Evolutionary conservation across 1,140 invertebrate genomes (phyloP), one percentile per base, ranked within the genome.

Genomic region (Orius laevigatus): DNA sequence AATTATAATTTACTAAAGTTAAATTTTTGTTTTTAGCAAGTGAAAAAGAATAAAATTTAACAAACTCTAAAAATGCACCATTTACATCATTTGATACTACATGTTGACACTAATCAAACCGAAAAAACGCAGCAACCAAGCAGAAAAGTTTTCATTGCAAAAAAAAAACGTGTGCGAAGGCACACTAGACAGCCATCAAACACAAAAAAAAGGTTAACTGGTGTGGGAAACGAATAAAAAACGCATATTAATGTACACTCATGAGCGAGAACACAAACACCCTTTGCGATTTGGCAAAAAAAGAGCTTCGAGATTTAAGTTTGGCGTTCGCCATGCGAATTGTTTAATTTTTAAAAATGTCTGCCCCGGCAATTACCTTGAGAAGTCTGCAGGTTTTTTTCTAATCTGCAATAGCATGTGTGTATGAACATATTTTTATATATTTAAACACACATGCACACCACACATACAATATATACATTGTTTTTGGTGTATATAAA

Each of bases 51-150:
- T 25, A 31, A 14, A 44, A 44, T 12, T 44, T 14, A 25, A 25
- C 25, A 25, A 25, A 25, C 25, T 25, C 3, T 25, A 25, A 25
- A 19, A 41, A 41, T 41, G 39, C 39, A 41, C 15, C 39, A 41
- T 41, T 16, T 41, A 41, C 20, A 19, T 19, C 20, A 11, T 41
- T 20, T 41, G 15, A 41, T 20, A 44, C 42, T 44, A 44, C 42
- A 25, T 19, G 11, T 41, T 19, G 20, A 19, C 39, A 41, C 39
- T 41, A 41, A 19, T 25, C 8, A 44, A 25, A 25, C 20, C 19
- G 25, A 44, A 46, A 34, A 46, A 46, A 46, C 44, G 44, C 44
- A 46, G 44, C 44, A 46, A 35, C 16, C 44, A 46, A 46, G 44
- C 44, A 46, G n/a, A n/a, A 31, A 44, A 14, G 25, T 39, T 14